Evolutionary conservation across 1,140 invertebrate species (phyloP).

Genomic region (Drosophila ficusphila): DNA sequence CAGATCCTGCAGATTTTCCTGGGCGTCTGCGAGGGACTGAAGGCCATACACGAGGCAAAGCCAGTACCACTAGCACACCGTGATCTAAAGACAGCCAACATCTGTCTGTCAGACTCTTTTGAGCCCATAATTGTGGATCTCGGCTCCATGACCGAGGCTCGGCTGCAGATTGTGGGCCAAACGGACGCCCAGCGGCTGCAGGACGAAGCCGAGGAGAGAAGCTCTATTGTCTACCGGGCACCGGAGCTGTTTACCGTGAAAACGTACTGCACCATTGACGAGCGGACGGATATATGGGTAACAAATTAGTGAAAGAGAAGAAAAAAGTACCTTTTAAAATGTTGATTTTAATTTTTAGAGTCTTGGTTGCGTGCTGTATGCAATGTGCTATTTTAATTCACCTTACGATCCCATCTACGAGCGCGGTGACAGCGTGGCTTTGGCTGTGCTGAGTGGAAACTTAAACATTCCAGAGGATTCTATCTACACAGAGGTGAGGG

Average conservation of each 20-base stretch:
- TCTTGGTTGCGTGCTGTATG: constrained; percentile 93
- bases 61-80: constrained; percentile 92
- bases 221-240: constrained; percentile 94
- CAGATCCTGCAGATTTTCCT: constrained; percentile 90
- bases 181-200: constrained; percentile 90
- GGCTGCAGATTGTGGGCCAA: constrained; percentile 89
- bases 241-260: constrained; percentile 95
- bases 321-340: no score
- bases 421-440: constrained; percentile 93
- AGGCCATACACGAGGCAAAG: constrained; percentile 90
- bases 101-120: constrained; percentile 90
- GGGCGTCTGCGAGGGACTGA: constrained; percentile 90
- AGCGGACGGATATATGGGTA: constrained; percentile 95
- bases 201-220: constrained; percentile 92
- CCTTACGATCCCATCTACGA: constrained; percentile 94
- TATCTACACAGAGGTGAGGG: constrained; percentile 87
- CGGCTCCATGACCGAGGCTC: constrained; percentile 91
- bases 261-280: constrained; percentile 91
- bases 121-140: constrained; percentile 93
- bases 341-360: no score
- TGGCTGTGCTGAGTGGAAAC: constrained; percentile 92
- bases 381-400: constrained; percentile 93
- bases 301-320: no score
- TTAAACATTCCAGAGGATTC: constrained; percentile 89
- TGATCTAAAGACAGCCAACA: constrained; percentile 94